phyloP scores from a whole-genome alignment of 2,113 vertebrate species.

The Bostrychus sinensis region DNA sequence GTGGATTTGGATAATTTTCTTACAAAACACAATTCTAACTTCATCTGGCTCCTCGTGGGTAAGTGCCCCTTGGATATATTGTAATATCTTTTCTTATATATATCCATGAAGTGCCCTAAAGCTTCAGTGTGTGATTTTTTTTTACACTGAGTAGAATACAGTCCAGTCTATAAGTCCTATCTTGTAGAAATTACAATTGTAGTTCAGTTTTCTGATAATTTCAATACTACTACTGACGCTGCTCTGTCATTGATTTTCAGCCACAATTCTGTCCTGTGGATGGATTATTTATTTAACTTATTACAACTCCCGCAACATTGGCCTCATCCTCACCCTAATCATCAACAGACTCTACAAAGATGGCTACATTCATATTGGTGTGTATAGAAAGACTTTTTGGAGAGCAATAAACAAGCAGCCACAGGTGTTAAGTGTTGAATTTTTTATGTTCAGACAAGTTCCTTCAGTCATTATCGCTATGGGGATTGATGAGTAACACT shows the following conservation, averaged over 20 bases:
- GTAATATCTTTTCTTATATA: too few relatives aligned
- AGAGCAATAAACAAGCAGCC: conserved; percentile 24
- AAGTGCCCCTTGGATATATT: conserved; percentile 30
- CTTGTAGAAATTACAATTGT: too few relatives aligned
- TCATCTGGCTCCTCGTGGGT: conserved; percentile 98
- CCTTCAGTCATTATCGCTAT: conserved; percentile 31
- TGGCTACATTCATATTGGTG: conserved; percentile 98
- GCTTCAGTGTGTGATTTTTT: neutral
- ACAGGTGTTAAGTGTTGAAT: conserved; percentile 42
- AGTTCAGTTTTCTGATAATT: neutral
- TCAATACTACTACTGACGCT: neutral
- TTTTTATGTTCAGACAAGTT: conserved; percentile 47
- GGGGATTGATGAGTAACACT: conserved; percentile 12
- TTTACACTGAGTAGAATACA: too few relatives aligned
- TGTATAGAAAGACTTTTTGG: conserved; percentile 59
- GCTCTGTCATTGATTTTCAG: conserved; percentile 73
- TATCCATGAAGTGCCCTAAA: too few relatives aligned
- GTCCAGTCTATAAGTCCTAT: too few relatives aligned
- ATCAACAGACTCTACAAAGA: conserved; percentile 96
- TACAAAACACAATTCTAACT: conserved; percentile 92
- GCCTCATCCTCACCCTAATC: conserved; percentile 94
- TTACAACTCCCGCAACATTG: conserved; percentile 98
- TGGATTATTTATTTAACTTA: conserved; percentile 99
- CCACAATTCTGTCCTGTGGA: conserved; percentile 98
- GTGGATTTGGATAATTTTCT: conserved; percentile 91